A percentile compares a stretch with the other conserved stretches of the same genome.
Conservation (phyloP, 2,888 invertebrate species). For the Nomada goodeniana region DNA sequence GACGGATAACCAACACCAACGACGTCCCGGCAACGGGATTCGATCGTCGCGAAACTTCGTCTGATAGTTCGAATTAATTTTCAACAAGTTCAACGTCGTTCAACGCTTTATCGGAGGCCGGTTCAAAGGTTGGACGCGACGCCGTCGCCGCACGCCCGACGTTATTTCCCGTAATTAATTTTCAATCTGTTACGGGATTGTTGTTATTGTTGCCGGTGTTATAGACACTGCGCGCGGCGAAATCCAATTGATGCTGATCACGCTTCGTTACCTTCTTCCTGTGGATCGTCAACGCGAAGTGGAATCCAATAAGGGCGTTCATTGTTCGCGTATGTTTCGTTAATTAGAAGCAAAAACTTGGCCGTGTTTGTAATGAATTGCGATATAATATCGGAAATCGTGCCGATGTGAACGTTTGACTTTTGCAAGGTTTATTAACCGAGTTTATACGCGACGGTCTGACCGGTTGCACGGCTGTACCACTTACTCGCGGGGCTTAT, state of each 20-base stretch:
- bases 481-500: background rate
- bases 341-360: no score
- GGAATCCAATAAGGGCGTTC: no score
- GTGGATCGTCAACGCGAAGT: no score
- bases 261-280: background rate
- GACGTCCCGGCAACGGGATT: background rate
- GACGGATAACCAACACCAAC: slow-evolving; percentile 24
- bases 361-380: no score
- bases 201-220: slow-evolving; percentile 34
- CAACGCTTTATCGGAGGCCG: slow-evolving; percentile 33
- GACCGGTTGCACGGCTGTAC: background rate
- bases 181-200: slow-evolving; percentile 40
- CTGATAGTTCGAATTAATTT: slow-evolving; percentile 54
- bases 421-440: no score
- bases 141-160: background rate
- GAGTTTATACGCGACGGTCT: background rate
- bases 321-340: background rate
- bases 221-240: background rate
- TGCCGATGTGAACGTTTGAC: no score
- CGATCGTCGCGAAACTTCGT: slow-evolving; percentile 25
- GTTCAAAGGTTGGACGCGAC: slow-evolving; percentile 31
- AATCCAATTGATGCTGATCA: background rate
- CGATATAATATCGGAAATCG: no score
- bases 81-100: slow-evolving; percentile 44
- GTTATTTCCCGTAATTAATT: slow-evolving; percentile 47